Conservation (phyloP, 2,888 invertebrate genomes). For the Lepidochrysops patricia region DNA sequence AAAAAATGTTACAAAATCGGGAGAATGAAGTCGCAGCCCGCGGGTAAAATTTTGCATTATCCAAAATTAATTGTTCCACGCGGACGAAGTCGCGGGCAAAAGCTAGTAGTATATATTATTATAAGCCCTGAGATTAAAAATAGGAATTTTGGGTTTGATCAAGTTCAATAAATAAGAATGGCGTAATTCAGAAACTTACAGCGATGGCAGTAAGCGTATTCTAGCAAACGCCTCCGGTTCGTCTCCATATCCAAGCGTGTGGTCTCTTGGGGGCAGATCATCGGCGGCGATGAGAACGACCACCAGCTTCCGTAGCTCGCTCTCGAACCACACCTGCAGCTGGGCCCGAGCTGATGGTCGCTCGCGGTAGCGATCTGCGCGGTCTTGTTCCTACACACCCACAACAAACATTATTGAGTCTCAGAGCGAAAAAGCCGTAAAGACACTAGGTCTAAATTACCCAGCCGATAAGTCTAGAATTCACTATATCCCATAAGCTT, state of each 20-base stretch:
- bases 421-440: neutral
- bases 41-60: no score
- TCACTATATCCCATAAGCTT: slow-evolving; percentile 16
- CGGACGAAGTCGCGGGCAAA: no score
- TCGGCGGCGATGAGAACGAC: slow-evolving; percentile 91
- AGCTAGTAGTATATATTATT: no score
- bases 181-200: slow-evolving; percentile 76
- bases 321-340: slow-evolving; percentile 92
- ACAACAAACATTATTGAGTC: slow-evolving; percentile 22
- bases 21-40: no score
- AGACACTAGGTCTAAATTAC: slow-evolving; percentile 9
- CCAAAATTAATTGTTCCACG: no score
- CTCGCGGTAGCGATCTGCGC: slow-evolving; percentile 72
- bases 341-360: slow-evolving; percentile 86
- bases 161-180: no score
- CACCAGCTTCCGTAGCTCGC: slow-evolving; percentile 86
- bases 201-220: slow-evolving; percentile 84
- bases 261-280: slow-evolving; percentile 86
- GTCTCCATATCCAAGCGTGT: slow-evolving; percentile 82
- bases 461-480: slow-evolving; percentile 12
- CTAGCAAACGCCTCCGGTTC: slow-evolving; percentile 90
- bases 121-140: no score
- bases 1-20: no score
- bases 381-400: slow-evolving; percentile 59
- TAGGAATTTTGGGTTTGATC: no score